Evolutionary conservation across 2,888 invertebrate species (phyloP).

Genomic region (Pristionchus arcanus): DNA sequence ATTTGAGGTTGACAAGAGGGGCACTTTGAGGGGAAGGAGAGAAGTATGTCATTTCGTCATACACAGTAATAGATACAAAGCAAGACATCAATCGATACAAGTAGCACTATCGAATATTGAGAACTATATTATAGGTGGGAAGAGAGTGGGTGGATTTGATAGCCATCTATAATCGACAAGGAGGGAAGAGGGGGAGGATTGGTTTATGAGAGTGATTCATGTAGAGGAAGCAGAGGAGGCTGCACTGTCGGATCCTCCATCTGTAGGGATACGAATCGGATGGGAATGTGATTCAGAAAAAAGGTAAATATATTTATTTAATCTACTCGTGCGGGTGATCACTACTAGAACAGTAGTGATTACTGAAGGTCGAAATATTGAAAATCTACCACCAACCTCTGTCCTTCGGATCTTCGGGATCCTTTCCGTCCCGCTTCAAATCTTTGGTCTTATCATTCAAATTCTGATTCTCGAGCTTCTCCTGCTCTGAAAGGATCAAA

Average conservation of each 20-base stretch:
- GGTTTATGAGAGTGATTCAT: background rate
- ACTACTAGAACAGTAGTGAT: too few relatives aligned
- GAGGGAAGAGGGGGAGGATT: background rate
- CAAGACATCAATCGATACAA: background rate
- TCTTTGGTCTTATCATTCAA: background rate
- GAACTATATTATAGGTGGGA: background rate
- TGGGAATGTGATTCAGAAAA: background rate
- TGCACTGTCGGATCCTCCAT: background rate
- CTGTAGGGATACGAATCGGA: background rate
- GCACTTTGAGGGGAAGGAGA: background rate
- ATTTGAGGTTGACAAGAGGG: background rate
- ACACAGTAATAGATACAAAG: background rate
- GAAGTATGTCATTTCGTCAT: background rate
- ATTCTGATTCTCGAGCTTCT: background rate
- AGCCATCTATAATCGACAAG: background rate
- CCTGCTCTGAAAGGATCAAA: background rate
- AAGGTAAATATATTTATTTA: too few relatives aligned
- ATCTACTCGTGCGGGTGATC: too few relatives aligned
- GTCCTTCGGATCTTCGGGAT: background rate
- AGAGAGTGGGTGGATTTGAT: slow-evolving; percentile 10
- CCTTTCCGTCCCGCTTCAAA: background rate
- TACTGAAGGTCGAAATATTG: too few relatives aligned
- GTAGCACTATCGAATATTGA: background rate
- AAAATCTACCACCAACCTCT: background rate
- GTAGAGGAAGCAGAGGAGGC: too few relatives aligned